phyloP scores from a whole-genome alignment of 2,888 invertebrate genomes.

The Cabera pusaria region DNA sequence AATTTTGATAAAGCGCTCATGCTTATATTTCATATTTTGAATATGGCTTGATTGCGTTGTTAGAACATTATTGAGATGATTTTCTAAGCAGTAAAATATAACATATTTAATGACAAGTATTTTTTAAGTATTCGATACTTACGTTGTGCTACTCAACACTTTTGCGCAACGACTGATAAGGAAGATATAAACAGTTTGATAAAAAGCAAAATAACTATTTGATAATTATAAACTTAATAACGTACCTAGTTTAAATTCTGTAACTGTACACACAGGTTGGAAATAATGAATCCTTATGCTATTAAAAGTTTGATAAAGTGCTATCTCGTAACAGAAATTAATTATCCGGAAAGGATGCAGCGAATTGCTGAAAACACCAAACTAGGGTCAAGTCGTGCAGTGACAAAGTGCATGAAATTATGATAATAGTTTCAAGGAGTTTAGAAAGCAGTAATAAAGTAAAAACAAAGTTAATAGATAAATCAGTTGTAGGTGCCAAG shows the following conservation, averaged over 20 bases:
- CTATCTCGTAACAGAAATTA: conserved; percentile 43
- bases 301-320: conserved; percentile 27
- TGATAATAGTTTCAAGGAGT: conserved; percentile 77
- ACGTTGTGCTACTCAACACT: too few species aligned
- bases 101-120: too few species aligned
- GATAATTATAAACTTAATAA: not conserved
- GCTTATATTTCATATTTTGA: conserved; percentile 26
- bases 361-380: conserved; percentile 50
- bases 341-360: conserved; percentile 53
- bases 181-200: too few species aligned
- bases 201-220: too few species aligned
- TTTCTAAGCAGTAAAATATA: too few species aligned
- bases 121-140: too few species aligned
- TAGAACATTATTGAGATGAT: not conserved
- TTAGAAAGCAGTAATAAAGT: conserved; percentile 67
- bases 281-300: conserved; percentile 9
- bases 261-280: conserved; percentile 15
- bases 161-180: too few species aligned
- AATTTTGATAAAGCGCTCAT: conserved; percentile 34
- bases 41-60: conserved; percentile 23
- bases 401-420: conserved; percentile 73
- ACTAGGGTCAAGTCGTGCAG: conserved; percentile 52
- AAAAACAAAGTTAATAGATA: too few species aligned
- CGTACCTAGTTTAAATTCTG: conserved; percentile 3
- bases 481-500: too few species aligned